These are phyloP conservation scores for Oasisia sp. DNA, from an alignment of 2,888 invertebrate genomes.

Conservation along the genomic window DNA sequence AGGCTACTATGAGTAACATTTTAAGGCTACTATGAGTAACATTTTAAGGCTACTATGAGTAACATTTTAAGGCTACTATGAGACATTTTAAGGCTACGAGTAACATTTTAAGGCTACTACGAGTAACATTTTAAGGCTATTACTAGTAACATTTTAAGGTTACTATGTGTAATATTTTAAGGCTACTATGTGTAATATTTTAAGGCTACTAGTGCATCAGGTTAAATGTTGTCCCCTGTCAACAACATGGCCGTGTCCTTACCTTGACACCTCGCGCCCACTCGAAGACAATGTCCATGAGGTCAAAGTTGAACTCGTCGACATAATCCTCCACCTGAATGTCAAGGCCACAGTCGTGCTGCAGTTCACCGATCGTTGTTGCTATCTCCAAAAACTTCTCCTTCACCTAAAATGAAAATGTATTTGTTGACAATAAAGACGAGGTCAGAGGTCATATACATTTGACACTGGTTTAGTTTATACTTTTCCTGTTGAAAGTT, in stretches of 20 bases:
- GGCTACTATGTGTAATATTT: no score
- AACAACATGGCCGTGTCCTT: constrained; percentile 44
- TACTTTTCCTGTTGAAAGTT: no score
- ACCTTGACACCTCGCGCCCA: constrained; percentile 89
- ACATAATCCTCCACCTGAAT: constrained; percentile 69
- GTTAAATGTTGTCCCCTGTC: not conserved
- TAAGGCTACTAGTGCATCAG: no score
- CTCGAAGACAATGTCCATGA: constrained; percentile 94
- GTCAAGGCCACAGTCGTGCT: constrained; percentile 73
- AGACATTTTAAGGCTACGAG: no score
- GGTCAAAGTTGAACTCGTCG: constrained; percentile 83
- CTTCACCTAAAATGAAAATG: constrained; percentile 71
- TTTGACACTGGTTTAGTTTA: not conserved
- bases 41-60: no score
- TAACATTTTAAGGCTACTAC: no score
- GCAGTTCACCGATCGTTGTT: constrained; percentile 75
- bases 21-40: no score
- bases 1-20: no score
- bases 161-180: no score
- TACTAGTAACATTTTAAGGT: no score
- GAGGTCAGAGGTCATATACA: not conserved
- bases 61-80: no score
- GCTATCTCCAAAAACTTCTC: constrained; percentile 78
- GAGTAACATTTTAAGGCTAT: no score
- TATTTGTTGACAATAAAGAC: not conserved